These are phyloP conservation scores for Physeter macrocephalus DNA, from an alignment of 2,113 vertebrate species.

Conservation along the genomic window DNA sequence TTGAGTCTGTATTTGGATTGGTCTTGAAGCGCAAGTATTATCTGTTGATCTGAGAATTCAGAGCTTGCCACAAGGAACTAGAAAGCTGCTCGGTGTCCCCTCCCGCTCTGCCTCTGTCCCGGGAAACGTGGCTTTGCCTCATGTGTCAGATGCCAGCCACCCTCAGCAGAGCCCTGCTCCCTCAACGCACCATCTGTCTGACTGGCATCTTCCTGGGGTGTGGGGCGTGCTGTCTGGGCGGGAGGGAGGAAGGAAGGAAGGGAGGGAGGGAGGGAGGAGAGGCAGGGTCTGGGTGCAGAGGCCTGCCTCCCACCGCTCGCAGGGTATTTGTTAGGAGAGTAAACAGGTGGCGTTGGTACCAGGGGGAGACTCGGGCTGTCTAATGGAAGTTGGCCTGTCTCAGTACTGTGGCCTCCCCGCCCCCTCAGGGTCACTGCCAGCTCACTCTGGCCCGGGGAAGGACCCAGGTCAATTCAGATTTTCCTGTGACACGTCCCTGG, in stretches of 20 bases:
- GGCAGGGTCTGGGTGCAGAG: neutral
- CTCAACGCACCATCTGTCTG: neutral
- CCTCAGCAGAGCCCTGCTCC: neutral
- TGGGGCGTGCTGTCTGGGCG: rapidly evolving
- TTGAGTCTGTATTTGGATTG: neutral
- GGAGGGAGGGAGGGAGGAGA: neutral
- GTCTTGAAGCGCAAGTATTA: neutral
- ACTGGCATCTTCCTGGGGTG: neutral
- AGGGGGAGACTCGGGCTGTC: rapidly evolving
- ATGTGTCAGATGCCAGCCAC: neutral
- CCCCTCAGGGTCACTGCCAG: neutral
- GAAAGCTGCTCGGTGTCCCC: neutral
- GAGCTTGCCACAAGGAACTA: neutral
- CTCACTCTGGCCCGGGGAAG: neutral
- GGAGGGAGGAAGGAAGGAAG: neutral
- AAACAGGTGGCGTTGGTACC: neutral
- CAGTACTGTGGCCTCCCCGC: rapidly evolving
- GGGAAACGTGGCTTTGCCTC: neutral
- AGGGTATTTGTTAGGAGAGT: neutral
- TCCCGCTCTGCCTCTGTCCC: neutral
- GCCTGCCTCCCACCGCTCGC: neutral
- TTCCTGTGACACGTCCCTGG: neutral
- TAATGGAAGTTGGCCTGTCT: neutral
- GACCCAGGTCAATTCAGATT: neutral
- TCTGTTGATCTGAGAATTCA: neutral